phyloP scores from a whole-genome alignment of 2,888 invertebrate genomes.

The Temnothorax unifasciatus region DNA sequence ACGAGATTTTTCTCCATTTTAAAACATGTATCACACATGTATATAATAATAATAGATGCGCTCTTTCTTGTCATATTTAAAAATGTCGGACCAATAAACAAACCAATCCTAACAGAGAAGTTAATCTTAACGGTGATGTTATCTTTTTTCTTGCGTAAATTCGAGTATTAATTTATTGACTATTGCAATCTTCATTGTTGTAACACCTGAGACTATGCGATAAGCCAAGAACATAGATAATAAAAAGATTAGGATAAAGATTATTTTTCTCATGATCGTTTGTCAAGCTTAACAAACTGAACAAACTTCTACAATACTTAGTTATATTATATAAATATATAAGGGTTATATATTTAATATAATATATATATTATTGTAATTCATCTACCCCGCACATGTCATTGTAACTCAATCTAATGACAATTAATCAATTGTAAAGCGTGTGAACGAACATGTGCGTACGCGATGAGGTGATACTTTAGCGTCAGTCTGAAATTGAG shows the following conservation, averaged over 20 bases:
- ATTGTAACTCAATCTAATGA: background rate
- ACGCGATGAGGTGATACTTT: background rate
- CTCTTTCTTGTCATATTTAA: background rate
- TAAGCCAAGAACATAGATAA: background rate
- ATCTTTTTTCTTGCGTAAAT: background rate
- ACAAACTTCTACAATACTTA: background rate
- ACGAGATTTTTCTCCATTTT: background rate
- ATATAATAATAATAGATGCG: background rate
- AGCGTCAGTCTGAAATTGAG: background rate
- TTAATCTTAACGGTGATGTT: background rate
- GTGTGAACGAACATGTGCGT: too few relatives aligned
- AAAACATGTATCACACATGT: background rate
- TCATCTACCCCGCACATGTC: background rate
- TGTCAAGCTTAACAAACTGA: too few relatives aligned
- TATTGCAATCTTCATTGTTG: background rate
- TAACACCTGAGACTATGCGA: background rate
- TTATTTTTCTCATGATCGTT: background rate
- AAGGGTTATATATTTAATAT: too few relatives aligned
- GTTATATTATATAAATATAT: conserved; percentile 1
- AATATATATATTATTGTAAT: background rate
- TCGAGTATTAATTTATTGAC: background rate
- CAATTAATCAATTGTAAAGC: background rate
- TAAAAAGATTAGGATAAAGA: background rate
- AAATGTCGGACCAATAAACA: background rate
- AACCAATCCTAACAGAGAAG: background rate